Evolutionary conservation across 1,140 invertebrate genomes (phyloP).

Genomic region (Drosophila pruinosa): DNA sequence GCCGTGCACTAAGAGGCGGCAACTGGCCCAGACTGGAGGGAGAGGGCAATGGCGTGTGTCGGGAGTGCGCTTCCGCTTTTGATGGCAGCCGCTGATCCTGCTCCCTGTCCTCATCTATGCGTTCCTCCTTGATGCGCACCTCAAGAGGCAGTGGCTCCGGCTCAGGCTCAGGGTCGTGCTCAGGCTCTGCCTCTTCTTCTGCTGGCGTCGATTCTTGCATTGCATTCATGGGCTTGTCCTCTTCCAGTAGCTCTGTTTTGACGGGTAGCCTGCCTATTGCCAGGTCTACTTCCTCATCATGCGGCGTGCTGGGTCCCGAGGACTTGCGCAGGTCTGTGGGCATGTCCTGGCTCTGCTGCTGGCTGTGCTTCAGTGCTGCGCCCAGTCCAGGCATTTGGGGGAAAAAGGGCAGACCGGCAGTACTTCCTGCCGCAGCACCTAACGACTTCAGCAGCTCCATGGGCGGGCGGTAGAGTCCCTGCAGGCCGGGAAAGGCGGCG

Average conservation of each 20-base stretch:
- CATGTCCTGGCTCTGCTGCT: slow-evolving; percentile 87
- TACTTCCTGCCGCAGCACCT: slow-evolving; percentile 46
- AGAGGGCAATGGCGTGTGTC: slow-evolving; percentile 21
- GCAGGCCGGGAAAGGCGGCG: slow-evolving; percentile 84
- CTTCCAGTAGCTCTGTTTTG: slow-evolving; percentile 51
- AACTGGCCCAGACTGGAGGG: background rate
- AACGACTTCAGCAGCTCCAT: slow-evolving; percentile 83
- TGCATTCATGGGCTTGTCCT: slow-evolving; percentile 32
- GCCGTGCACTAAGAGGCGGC: background rate
- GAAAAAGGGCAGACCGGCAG: slow-evolving; percentile 64
- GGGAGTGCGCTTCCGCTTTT: background rate
- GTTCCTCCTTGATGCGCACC: slow-evolving; percentile 75
- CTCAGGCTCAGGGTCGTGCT: slow-evolving; percentile 36
- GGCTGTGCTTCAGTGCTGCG: slow-evolving; percentile 82
- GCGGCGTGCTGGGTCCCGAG: slow-evolving; percentile 59
- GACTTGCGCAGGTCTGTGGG: slow-evolving; percentile 92
- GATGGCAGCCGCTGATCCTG: background rate
- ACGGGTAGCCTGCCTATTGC: slow-evolving; percentile 12
- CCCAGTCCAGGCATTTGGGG: slow-evolving; percentile 83
- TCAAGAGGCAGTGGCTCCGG: slow-evolving; percentile 55
- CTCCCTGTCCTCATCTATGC: slow-evolving; percentile 50
- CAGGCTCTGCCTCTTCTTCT: slow-evolving; percentile 37
- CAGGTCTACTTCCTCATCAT: slow-evolving; percentile 3
- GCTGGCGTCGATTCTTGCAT: background rate
- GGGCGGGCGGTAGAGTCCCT: slow-evolving; percentile 86